Conservation (phyloP, 2,797 vertebrate genomes). For the Ispidina picta region DNA sequence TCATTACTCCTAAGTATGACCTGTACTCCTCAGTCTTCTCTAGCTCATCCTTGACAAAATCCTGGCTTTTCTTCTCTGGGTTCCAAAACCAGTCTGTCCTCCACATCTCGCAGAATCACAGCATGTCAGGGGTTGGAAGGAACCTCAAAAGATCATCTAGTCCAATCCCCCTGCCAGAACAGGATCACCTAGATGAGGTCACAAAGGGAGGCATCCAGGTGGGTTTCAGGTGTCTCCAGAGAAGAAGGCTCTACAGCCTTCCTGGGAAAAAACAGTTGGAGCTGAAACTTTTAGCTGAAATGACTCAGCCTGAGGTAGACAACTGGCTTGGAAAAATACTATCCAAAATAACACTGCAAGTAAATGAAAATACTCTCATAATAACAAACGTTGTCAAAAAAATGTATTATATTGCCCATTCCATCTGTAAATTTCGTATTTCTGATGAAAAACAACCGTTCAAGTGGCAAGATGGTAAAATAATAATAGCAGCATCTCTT, state of each 20-base stretch:
- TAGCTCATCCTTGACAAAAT: neutral
- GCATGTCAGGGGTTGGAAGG: too few relatives aligned
- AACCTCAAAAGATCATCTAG: too few relatives aligned
- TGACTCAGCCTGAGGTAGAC: neutral
- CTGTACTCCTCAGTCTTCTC: neutral
- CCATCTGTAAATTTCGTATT: neutral
- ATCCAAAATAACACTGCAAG: neutral
- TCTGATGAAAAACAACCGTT: neutral
- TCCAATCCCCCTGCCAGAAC: too few relatives aligned
- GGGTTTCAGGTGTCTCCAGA: too few relatives aligned
- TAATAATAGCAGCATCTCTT: neutral
- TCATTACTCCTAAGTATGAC: neutral
- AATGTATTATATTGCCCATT: neutral
- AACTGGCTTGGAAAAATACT: constrained; percentile 16
- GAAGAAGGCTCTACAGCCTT: too few relatives aligned
- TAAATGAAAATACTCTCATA: neutral
- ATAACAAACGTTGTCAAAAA: constrained; percentile 22
- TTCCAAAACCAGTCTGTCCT: neutral
- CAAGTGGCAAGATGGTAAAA: neutral
- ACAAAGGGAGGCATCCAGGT: too few relatives aligned
- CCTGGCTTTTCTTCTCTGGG: neutral
- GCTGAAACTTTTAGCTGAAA: constrained; percentile 8
- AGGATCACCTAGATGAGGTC: too few relatives aligned
- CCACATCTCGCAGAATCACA: too few relatives aligned
- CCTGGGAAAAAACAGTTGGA: neutral